Conservation (phyloP, 2,888 invertebrate genomes). For the Oligia fasciuncula region DNA sequence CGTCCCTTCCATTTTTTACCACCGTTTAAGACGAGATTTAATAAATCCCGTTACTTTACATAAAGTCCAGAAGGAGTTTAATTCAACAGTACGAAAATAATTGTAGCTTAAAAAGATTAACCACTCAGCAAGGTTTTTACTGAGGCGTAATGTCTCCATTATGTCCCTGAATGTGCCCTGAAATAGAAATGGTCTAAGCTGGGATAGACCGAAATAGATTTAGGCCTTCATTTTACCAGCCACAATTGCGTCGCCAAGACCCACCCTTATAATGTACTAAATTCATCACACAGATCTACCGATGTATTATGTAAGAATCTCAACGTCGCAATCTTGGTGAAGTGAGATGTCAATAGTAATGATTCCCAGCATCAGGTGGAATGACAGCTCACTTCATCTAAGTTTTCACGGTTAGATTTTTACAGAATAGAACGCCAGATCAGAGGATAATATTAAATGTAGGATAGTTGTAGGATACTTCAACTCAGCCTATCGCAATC, state of each 20-base stretch:
- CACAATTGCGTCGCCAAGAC: neutral
- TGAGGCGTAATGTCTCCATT: neutral
- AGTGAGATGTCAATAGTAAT: neutral
- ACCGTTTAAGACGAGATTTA: neutral
- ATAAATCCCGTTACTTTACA: neutral
- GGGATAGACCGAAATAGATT: constrained; percentile 2
- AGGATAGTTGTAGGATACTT: too few relatives aligned
- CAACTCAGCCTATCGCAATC: too few relatives aligned
- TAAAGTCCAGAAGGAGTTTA: neutral
- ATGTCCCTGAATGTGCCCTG: neutral
- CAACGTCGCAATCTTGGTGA: neutral
- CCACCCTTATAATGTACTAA: neutral
- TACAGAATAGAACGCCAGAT: neutral
- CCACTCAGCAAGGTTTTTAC: neutral
- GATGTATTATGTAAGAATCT: neutral
- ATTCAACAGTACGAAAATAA: neutral
- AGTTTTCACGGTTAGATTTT: neutral
- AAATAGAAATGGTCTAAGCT: constrained; percentile 13
- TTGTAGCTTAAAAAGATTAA: neutral
- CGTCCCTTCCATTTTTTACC: neutral
- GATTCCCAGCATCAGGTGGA: neutral
- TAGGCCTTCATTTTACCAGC: neutral
- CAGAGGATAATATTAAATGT: too few relatives aligned
- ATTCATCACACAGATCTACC: neutral
- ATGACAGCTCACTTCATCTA: neutral